Evolutionary conservation across 2,113 vertebrate species (phyloP), one percentile per base, ranked within the genome.

Genomic region (Taurulus bubalis): DNA sequence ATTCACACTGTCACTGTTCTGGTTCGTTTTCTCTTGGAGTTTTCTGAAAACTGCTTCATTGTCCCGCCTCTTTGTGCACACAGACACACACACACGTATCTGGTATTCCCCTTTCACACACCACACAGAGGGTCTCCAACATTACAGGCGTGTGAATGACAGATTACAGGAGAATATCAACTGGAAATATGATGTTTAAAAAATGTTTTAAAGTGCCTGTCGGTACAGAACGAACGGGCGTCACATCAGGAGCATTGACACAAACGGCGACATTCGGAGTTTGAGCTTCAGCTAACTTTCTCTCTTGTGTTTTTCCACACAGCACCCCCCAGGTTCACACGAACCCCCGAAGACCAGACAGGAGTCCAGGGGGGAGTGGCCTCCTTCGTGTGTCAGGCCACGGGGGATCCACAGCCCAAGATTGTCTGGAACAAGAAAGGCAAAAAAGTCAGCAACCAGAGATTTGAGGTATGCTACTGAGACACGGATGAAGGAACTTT

Each of bases 371-470:
- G 98, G 1, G 98, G 98, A 80, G 98, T 99, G 3, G 97, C 98
- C 8, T 99, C 98, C 9, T 99, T 99, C 78, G 97, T 99, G 86
- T 99, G 98, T 91, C 98, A 99, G 96, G 98, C 98, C 80, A 91
- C 96, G 1, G 98, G 98, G 90, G 98, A 99, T 79, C 98, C 98
- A 62, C 96, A 97, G 90, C 98, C 98, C 80, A 98, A 97, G 94
- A 98, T 99, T 87, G 96, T 98, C 81, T 99, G 98, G 98, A 99
- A 98, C 91, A 98, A 99, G 93, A 99, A 99, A 94, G 98, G 98
- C 94, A 99, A 99, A 95, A 99, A 98, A 98, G 98, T 99, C 96
- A 99, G 96, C 96, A 99, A 98, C 91, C 98, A 99, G 95, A 97
- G 98, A 96, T 99, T 99, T 96, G 98, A 99, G 98, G 98, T 99